These are phyloP conservation scores for Varanus komodoensis DNA, from an alignment of 2,113 vertebrate species.

Conservation along the genomic window DNA sequence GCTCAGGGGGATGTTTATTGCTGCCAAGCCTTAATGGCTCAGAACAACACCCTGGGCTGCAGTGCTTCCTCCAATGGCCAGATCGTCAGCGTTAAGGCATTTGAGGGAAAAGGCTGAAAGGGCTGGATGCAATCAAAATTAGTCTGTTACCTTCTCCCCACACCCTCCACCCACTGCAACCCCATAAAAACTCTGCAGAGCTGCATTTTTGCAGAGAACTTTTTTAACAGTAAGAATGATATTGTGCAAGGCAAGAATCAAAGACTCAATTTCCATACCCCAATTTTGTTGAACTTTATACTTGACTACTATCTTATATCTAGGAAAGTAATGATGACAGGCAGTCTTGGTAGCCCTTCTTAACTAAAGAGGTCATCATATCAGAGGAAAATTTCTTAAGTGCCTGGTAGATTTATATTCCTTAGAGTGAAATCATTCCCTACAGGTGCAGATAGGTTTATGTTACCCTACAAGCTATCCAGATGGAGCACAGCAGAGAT, in stretches of 20 bases:
- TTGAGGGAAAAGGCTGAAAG: slow-evolving; percentile 41
- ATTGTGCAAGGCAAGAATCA: slow-evolving; percentile 14
- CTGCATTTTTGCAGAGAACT: slow-evolving; percentile 16
- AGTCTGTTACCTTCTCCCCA: slow-evolving; percentile 36
- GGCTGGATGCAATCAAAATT: slow-evolving; percentile 49
- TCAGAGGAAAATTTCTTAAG: background rate
- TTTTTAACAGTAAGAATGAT: slow-evolving; percentile 25
- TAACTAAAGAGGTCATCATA: background rate
- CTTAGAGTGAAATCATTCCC: background rate
- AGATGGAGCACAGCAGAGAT: background rate
- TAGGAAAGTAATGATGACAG: background rate
- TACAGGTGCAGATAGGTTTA: background rate
- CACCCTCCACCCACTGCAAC: background rate
- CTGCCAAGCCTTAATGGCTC: slow-evolving; percentile 63
- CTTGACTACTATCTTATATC: background rate
- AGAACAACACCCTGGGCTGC: slow-evolving; percentile 41
- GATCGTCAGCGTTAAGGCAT: slow-evolving; percentile 69
- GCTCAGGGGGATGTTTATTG: slow-evolving; percentile 67
- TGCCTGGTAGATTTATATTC: background rate
- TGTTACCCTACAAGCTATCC: background rate
- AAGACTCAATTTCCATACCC: slow-evolving; percentile 7
- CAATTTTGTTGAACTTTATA: slow-evolving; percentile 47
- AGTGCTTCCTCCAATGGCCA: slow-evolving; percentile 57
- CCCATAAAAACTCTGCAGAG: background rate
- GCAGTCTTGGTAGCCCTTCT: background rate